Base-by-base conservation (phyloP, 2,888 invertebrate species). In the Melieria picta region DNA sequence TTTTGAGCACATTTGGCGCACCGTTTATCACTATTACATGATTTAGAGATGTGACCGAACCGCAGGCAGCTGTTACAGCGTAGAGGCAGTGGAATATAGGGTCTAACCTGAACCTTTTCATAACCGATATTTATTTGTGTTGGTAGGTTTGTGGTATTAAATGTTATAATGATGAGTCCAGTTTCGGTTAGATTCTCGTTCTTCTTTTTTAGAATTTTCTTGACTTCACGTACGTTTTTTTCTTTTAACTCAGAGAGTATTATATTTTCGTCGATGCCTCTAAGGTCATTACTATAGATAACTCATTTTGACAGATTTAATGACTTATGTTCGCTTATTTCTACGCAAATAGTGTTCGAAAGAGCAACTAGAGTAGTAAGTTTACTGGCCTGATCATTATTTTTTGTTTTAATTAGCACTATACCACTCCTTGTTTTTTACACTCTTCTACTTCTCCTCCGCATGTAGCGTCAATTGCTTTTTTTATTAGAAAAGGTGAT, bases 361-460 rank as follows among this genome's bases (percentile, higher is more conserved):
- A 71, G 62, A 1, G 62, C 66, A 3, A 45, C 55, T 47, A 66
- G 50, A 42, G 62, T 67, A 52, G 56, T 52, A 10, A 72, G 48
- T 64, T 64, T 58, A n/a, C 58, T 64, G 7, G 68, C 68, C 60
- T 72, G 67, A 5, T 9, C 11, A 46, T 45, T 11, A 52, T 67
- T 72, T 63, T 72, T 68, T 13, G 68, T 68, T 72, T 72, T 72
- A 9, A 72, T 67, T 50, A 68, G 56, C 10, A 72, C 13, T 13
- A 42, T 62, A 50, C 72, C 72, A 56, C 68, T 68, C n/a, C 56
- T n/a, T 16, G 66, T 62, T 64, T 72, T 63, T 68, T 72, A 48
- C 68, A 68, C 13, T 58, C 57, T 64, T 72, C 72, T 13, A 72
- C 69, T 68, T 72, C 66, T 16, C 30, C 30, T 30, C 62, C 64